A percentile compares a stretch with the other conserved stretches of the same genome.
These are phyloP conservation scores for Temnothorax curvispinosus DNA, from an alignment of 1,140 invertebrate species.

Conservation along the genomic window DNA sequence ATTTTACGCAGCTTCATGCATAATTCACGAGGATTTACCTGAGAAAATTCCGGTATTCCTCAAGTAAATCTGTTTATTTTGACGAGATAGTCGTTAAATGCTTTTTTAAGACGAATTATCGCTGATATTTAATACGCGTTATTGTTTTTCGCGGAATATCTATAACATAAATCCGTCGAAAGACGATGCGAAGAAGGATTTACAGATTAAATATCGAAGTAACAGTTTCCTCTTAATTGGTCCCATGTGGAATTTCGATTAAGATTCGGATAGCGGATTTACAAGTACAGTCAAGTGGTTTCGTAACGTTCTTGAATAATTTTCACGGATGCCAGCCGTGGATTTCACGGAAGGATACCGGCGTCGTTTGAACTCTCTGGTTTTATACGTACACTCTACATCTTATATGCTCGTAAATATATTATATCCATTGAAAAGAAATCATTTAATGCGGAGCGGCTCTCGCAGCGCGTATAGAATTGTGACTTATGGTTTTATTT, in stretches of 20 bases:
- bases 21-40: constrained; percentile 7
- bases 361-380: background rate
- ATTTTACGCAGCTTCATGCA: constrained; percentile 42
- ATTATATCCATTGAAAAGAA: constrained; percentile 11
- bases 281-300: background rate
- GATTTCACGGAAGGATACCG: background rate
- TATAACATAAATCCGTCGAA: background rate
- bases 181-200: background rate
- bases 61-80: background rate
- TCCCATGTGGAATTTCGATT: background rate
- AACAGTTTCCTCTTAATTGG: background rate
- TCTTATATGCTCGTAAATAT: background rate
- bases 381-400: background rate
- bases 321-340: background rate
- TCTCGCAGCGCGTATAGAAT: background rate
- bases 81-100: background rate
- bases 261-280: background rate
- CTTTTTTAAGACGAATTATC: background rate
- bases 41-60: constrained; percentile 37
- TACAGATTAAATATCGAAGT: background rate
- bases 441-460: constrained; percentile 6
- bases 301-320: background rate
- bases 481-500: constrained; percentile 56
- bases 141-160: background rate
- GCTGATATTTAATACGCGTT: background rate